These are phyloP conservation scores for Tautogolabrus adspersus DNA, from an alignment of 2,113 vertebrate species.

Conservation along the genomic window DNA sequence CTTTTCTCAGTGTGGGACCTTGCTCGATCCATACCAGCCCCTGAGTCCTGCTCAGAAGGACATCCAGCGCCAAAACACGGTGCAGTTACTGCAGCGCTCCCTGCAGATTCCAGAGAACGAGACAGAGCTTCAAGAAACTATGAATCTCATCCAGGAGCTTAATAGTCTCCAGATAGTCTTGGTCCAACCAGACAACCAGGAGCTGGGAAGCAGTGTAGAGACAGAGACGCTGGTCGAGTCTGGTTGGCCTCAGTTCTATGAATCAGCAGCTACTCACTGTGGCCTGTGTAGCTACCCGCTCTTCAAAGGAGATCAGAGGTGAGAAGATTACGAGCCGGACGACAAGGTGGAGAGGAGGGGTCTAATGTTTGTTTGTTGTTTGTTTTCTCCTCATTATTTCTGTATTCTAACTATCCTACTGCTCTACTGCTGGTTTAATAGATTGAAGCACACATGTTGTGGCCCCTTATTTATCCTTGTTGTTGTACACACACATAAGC, in stretches of 20 bases:
- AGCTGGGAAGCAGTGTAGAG: constrained; percentile 44
- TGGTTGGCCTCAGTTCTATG: constrained; percentile 95
- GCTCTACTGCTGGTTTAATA: too few species aligned
- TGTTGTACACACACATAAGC: too few species aligned
- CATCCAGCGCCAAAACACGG: constrained; percentile 91
- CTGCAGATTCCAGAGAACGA: constrained; percentile 95
- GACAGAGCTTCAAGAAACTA: constrained; percentile 90
- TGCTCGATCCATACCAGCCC: constrained; percentile 84
- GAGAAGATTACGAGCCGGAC: constrained; percentile 58
- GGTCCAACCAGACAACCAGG: constrained; percentile 81
- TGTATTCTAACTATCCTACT: too few species aligned
- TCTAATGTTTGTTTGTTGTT: too few species aligned
- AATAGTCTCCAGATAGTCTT: constrained; percentile 91
- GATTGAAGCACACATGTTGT: too few species aligned
- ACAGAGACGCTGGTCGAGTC: constrained; percentile 84
- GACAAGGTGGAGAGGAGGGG: not conserved
- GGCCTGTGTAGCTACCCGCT: constrained; percentile 91
- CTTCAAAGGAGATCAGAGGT: constrained; percentile 94
- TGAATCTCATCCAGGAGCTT: constrained; percentile 92
- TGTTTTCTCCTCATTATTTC: too few species aligned
- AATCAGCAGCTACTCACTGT: constrained; percentile 91
- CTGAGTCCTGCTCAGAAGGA: constrained; percentile 89
- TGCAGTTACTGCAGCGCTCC: constrained; percentile 90
- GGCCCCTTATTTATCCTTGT: too few species aligned
- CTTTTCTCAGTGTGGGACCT: constrained; percentile 51